Evolutionary conservation across 2,888 invertebrate species (phyloP).

Genomic region (Drosophila ezoana): DNA sequence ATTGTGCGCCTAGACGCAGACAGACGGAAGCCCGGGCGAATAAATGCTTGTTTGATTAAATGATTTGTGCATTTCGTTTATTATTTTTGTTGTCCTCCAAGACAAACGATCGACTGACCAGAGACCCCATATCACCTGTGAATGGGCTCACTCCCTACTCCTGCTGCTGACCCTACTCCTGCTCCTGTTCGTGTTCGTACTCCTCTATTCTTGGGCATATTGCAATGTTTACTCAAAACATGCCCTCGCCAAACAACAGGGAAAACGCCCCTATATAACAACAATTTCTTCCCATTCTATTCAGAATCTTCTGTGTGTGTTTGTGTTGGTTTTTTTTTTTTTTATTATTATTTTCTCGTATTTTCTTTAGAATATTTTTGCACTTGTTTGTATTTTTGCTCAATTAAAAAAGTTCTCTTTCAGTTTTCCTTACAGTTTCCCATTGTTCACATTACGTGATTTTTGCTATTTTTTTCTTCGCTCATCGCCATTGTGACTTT

Average conservation of each 20-base stretch:
- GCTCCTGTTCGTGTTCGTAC: background rate
- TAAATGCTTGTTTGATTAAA: slow-evolving; percentile 58
- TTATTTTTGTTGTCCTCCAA: background rate
- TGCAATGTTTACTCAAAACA: slow-evolving; percentile 72
- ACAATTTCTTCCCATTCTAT: slow-evolving; percentile 35
- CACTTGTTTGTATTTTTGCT: slow-evolving; percentile 80
- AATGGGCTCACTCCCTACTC: slow-evolving; percentile 55
- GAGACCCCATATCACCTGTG: slow-evolving; percentile 42
- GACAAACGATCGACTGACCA: slow-evolving; percentile 43
- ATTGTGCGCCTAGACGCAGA: slow-evolving; percentile 31
- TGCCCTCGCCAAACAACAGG: slow-evolving; percentile 65
- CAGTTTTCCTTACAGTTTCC: slow-evolving; percentile 31
- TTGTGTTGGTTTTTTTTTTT: slow-evolving; percentile 9
- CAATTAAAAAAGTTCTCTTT: slow-evolving; percentile 71
- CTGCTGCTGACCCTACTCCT: slow-evolving; percentile 1
- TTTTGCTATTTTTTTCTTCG: slow-evolving; percentile 51
- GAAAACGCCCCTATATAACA: slow-evolving; percentile 61
- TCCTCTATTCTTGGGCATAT: slow-evolving; percentile 26
- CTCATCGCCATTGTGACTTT: slow-evolving; percentile 51
- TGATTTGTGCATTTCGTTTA: slow-evolving; percentile 62
- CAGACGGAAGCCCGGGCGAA: slow-evolving; percentile 42
- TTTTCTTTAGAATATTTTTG: slow-evolving; percentile 55
- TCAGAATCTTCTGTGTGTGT: slow-evolving; percentile 20
- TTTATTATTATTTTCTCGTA: slow-evolving; percentile 8
- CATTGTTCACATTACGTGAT: slow-evolving; percentile 65